phyloP scores from a whole-genome alignment of 2,797 vertebrate genomes.

The Fringilla coelebs region DNA sequence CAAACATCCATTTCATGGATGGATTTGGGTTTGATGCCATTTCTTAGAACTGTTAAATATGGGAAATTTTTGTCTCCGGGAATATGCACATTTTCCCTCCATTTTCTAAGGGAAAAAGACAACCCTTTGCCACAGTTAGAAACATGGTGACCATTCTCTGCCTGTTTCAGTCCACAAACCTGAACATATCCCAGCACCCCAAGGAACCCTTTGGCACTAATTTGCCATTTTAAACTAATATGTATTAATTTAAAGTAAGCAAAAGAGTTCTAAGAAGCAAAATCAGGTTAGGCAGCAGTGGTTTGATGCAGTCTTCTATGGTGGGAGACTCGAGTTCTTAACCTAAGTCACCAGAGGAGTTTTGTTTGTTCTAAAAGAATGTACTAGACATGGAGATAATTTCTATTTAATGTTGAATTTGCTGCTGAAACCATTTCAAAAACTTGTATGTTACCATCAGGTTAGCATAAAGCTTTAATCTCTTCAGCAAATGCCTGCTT shows the following conservation, averaged over 20 bases:
- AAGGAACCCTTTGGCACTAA: background rate
- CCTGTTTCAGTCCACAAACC: background rate
- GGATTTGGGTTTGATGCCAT: background rate
- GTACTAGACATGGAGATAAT: background rate
- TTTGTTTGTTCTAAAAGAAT: background rate
- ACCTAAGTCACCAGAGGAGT: background rate
- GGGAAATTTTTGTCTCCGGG: no score
- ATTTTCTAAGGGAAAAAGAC: background rate
- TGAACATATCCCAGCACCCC: accelerated
- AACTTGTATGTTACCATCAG: background rate
- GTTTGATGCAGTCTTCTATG: background rate
- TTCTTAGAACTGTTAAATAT: background rate
- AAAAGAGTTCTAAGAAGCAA: background rate
- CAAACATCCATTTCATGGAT: background rate
- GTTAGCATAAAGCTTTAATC: background rate
- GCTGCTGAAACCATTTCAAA: background rate
- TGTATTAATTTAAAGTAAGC: background rate
- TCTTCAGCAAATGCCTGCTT: background rate
- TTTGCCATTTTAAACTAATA: background rate
- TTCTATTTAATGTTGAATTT: background rate
- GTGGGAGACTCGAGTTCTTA: background rate
- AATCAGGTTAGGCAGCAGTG: background rate
- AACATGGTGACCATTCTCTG: background rate
- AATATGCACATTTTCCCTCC: background rate
- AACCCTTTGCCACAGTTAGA: background rate